Evolutionary conservation across 2,113 vertebrate species (phyloP), one percentile per base, ranked within the genome.

Genomic region (Promerops cafer): DNA sequence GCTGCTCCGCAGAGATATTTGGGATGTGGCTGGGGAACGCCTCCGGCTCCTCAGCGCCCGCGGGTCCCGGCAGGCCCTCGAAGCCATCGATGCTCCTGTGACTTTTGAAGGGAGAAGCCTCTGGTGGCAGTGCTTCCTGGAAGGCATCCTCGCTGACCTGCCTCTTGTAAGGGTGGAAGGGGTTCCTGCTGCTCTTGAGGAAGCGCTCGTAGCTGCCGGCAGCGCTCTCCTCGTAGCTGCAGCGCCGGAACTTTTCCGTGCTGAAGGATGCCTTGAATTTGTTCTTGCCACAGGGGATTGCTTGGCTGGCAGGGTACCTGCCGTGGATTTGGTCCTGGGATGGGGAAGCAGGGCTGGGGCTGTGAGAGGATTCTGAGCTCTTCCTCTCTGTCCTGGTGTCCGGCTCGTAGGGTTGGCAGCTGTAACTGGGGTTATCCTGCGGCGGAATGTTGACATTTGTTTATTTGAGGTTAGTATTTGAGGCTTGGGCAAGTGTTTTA

Each of bases 141-240:
- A 98, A 98, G 92, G 96, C 87, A 4, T 99, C 99, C 60, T 98
- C 97, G 0, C 98, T 98, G 96, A 98, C 97, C 91, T 99, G 99
- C 79, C 98, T 98, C 68, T 97, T 98, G 97, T 99, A 99, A 0
- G 98, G 98, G 85, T 99, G 99, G 93, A 98, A 99, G 28, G 98
- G 98, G 78, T 93, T 94, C 4, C 97, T 94, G 80, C 94, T 93
- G 49, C 85, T 94, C 53, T 97, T 97, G 81, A 97, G 97, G 91
- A 98, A 98, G 65, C 91, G 92, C 40, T 95, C 97, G 0, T 97
- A 98, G 68, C 35, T 97, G 33, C 87, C 96, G 16, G 94, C 83
- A 0, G 96, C 9, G 22, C 78, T 94, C 21, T 98, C 99, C 49
- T 99, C 99, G 1, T 97, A 96, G 79, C 98, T 98, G 95, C 97